Evolutionary conservation across 1,140 invertebrate species (phyloP).

Genomic region (Uloborus diversus): DNA sequence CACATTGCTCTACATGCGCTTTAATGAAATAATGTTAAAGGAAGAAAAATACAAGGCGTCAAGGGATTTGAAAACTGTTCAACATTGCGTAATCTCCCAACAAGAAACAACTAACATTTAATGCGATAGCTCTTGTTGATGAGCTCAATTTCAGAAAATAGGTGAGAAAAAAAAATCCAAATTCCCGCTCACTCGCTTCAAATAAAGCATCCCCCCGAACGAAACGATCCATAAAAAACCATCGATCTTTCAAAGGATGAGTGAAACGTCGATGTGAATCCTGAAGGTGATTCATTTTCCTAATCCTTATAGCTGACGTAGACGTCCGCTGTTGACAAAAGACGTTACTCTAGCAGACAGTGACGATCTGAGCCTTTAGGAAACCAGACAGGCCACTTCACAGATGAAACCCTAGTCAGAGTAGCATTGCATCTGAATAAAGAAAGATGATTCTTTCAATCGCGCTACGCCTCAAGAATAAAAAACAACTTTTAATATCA

Average conservation of each 20-base stretch:
- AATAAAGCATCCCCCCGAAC: not conserved
- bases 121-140: too few relatives aligned
- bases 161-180: too few relatives aligned
- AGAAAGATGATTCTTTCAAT: conserved; percentile 7
- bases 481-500: too few relatives aligned
- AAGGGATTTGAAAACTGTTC: too few relatives aligned
- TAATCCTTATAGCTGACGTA: conserved; percentile 33
- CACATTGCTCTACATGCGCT: too few relatives aligned
- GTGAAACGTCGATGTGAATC: conserved; percentile 35
- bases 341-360: conserved; percentile 29
- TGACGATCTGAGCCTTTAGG: conserved; percentile 20
- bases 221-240: not conserved
- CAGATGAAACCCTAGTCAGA: not conserved
- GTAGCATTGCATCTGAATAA: not conserved
- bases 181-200: not conserved
- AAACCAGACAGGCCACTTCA: conserved; percentile 8
- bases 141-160: too few relatives aligned
- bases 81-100: too few relatives aligned
- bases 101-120: too few relatives aligned
- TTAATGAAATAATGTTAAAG: too few relatives aligned
- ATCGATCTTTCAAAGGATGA: conserved; percentile 48
- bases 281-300: conserved; percentile 42
- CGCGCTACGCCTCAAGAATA: not conserved
- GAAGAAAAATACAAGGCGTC: too few relatives aligned
- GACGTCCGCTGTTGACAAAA: conserved; percentile 47